A percentile compares a stretch with the other conserved stretches of the same genome.
Evolutionary conservation across 2,888 invertebrate genomes (phyloP).

Genomic region (Thymelicus lineola): DNA sequence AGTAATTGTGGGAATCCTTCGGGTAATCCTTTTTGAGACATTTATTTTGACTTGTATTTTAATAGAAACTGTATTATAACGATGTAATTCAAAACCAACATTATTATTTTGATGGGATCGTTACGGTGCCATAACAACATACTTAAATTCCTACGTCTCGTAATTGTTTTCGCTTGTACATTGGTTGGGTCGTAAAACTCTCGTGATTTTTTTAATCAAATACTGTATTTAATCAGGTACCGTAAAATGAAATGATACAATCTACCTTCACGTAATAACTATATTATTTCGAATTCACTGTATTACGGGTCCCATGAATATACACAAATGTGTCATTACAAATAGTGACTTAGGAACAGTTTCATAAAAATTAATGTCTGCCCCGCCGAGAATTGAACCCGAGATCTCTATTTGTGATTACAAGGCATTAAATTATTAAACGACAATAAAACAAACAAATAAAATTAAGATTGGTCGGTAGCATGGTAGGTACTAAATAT

Average conservation of each 20-base stretch:
- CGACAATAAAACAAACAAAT: too few species aligned
- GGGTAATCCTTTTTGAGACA: background rate
- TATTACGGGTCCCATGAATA: too few species aligned
- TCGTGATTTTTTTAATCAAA: background rate
- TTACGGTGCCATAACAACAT: background rate
- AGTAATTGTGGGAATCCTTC: too few species aligned
- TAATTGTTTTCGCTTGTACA: background rate
- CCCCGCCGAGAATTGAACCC: too few species aligned
- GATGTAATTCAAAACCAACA: background rate
- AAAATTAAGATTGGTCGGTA: too few species aligned
- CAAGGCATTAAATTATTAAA: too few species aligned
- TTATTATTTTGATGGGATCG: background rate
- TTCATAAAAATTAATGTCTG: too few species aligned
- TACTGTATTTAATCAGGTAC: background rate
- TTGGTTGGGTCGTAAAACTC: background rate
- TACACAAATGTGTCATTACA: too few species aligned
- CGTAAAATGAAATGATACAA: background rate
- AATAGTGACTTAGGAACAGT: too few species aligned
- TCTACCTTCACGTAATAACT: background rate
- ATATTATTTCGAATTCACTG: too few species aligned
- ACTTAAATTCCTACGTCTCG: background rate
- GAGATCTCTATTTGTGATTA: too few species aligned
- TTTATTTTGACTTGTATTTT: background rate
- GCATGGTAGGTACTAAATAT: too few species aligned
- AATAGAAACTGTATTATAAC: background rate